Base-by-base conservation (phyloP, 2,113 vertebrate genomes). In the Thunnus thynnus region DNA sequence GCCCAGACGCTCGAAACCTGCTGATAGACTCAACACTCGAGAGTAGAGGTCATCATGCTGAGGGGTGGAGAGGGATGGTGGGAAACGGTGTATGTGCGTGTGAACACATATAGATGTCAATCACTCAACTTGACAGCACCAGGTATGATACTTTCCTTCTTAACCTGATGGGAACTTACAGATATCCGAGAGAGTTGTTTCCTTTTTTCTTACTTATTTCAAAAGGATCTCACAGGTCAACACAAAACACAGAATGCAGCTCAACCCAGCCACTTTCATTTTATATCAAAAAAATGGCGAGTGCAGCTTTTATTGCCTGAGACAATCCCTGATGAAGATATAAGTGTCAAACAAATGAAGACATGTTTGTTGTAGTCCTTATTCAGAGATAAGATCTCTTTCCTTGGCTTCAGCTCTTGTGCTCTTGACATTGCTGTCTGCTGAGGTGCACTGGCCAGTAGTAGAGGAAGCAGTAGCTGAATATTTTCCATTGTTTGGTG, bases 401-500 rank as follows among this genome's bases (percentile, higher is more conserved):
- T 2, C 13, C 30, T 55, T 44, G 51, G 67, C 18, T 62, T 30
- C 46, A 10, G 63, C 3, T 22, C 36, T 22, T 54, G 25, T 18
- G 55, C 60, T 60, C 4, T 4, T 48, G 44, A 68, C 69, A 48
- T 48, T 0, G 72, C 68, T 11, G 13, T 64, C 55, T 66, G 69
- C 69, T 16, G 71, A 83, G 41, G 72, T 55, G 20, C 72, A 47
- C 4, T 41, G 7, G 52, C 72, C 51, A 14, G 73, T 66, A 86
- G 58, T 18, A 30, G 63, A 83, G 64, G 80, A 86, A 83, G 78
- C 80, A 78, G 76, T 57, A 80, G 76, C 52, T 1, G 61, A 80
- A 83, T 69, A 76, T 73, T 83, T 85, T 83, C 76, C 79, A 78
- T 86, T 72, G 78, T 85, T 76, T 71, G 46, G 52, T n/a, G 67